These are phyloP conservation scores for Amniataba percoides DNA, from an alignment of 2,797 vertebrate species.

Conservation along the genomic window DNA sequence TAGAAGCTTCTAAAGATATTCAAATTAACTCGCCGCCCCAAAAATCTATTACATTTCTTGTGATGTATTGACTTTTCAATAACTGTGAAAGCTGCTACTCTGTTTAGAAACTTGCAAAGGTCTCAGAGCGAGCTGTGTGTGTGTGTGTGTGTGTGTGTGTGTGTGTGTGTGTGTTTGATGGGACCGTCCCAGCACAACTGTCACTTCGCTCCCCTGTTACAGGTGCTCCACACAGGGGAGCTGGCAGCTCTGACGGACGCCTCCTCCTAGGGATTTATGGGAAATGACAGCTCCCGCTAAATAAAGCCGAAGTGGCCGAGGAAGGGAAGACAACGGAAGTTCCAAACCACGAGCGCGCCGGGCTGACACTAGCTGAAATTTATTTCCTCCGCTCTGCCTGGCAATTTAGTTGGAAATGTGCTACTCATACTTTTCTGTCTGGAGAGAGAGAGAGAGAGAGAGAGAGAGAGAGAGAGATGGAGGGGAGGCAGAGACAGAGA, in stretches of 20 bases:
- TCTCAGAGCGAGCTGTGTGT: slow-evolving; percentile 38
- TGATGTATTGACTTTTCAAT: slow-evolving; percentile 34
- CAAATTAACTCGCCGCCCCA: slow-evolving; percentile 13
- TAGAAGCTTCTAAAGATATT: slow-evolving; percentile 14
- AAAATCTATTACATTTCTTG: slow-evolving; percentile 14
- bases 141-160: slow-evolving; percentile 20
- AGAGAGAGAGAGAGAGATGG: background rate
- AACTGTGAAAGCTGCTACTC: slow-evolving; percentile 15
- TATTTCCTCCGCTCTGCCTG: slow-evolving; percentile 63
- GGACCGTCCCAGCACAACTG: slow-evolving; percentile 75
- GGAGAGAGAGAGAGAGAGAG: background rate
- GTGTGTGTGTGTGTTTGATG: slow-evolving; percentile 61
- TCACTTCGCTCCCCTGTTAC: slow-evolving; percentile 76
- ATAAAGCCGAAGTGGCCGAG: slow-evolving; percentile 78
- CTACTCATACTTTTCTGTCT: slow-evolving; percentile 59
- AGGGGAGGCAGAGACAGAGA: background rate
- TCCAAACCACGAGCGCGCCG: slow-evolving; percentile 52
- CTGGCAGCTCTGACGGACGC: slow-evolving; percentile 85
- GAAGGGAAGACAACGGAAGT: slow-evolving; percentile 62
- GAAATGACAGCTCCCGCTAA: slow-evolving; percentile 88
- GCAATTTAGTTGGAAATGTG: slow-evolving; percentile 68
- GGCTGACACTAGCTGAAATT: slow-evolving; percentile 70
- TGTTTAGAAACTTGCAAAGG: slow-evolving; percentile 43
- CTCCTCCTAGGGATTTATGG: slow-evolving; percentile 85
- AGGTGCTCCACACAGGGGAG: slow-evolving; percentile 83